Evolutionary conservation across 2,797 vertebrate species (phyloP).

Genomic region (Halcyon badia): DNA sequence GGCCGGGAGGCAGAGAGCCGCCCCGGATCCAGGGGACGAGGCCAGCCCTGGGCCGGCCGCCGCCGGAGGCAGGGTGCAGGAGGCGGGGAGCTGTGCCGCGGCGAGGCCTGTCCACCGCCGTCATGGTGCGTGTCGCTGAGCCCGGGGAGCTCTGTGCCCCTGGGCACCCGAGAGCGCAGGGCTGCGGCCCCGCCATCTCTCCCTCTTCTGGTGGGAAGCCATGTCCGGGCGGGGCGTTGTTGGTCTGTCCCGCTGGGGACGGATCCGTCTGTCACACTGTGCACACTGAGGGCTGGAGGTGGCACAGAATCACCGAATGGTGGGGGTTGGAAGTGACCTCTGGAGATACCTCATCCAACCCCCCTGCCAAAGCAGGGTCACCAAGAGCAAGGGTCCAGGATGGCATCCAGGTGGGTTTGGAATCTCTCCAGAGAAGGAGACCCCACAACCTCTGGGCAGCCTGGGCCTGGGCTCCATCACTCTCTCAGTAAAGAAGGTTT

Average conservation of each 20-base stretch:
- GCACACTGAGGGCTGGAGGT: rapidly evolving
- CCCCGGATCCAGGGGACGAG: rapidly evolving
- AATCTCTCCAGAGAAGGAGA: neutral
- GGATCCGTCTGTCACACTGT: neutral
- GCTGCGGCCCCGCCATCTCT: neutral
- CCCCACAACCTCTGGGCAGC: neutral
- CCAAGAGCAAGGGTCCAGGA: neutral
- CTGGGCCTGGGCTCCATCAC: neutral
- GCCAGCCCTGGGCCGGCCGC: rapidly evolving
- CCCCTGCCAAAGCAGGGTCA: neutral
- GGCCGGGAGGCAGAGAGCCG: rapidly evolving
- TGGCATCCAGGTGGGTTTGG: neutral
- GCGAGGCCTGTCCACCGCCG: rapidly evolving
- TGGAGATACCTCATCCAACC: neutral
- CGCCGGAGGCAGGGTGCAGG: rapidly evolving
- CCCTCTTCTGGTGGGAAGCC: too few species aligned
- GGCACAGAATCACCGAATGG: neutral
- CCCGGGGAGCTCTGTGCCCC: rapidly evolving
- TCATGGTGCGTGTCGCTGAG: rapidly evolving
- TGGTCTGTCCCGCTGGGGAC: rapidly evolving
- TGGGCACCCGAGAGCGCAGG: rapidly evolving
- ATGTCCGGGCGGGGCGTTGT: rapidly evolving
- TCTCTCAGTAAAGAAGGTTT: neutral
- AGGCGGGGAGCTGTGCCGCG: rapidly evolving
- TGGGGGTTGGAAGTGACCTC: neutral